A percentile compares a stretch with the other conserved stretches of the same genome.
phyloP scores from a whole-genome alignment of 2,113 vertebrate species.

The Lichenostomus cassidix region DNA sequence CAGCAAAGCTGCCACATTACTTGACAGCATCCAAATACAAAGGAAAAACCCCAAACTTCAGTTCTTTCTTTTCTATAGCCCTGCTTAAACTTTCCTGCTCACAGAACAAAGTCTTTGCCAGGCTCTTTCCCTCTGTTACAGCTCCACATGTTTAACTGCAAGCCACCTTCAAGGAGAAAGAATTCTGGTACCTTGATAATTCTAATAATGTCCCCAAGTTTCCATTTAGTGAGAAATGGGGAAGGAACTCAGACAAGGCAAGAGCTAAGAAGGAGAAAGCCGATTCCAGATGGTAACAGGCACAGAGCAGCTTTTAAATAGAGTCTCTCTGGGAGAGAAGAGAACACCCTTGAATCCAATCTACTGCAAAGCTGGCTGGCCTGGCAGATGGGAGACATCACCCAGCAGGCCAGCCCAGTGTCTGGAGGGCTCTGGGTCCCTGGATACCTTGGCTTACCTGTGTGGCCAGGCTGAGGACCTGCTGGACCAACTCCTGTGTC shows the following conservation, averaged over 20 bases:
- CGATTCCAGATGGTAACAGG: background rate
- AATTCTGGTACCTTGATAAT: background rate
- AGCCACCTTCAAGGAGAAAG: background rate
- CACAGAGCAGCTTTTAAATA: background rate
- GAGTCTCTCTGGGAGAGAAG: slow-evolving; percentile 76
- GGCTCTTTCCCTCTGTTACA: background rate
- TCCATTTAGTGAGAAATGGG: background rate
- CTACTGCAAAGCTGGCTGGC: background rate
- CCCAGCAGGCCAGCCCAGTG: background rate
- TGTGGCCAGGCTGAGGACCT: slow-evolving; percentile 94
- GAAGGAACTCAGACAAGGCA: background rate
- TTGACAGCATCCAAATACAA: background rate
- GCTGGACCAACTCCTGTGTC: slow-evolving; percentile 95
- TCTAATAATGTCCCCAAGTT: background rate
- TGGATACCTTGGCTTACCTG: slow-evolving; percentile 79
- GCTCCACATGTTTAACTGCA: background rate
- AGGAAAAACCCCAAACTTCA: background rate
- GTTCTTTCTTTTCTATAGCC: background rate
- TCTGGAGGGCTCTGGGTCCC: background rate
- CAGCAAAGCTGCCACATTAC: background rate
- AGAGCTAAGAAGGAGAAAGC: background rate
- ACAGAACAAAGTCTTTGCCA: background rate
- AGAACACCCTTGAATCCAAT: background rate
- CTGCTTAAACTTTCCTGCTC: background rate
- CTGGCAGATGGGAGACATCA: background rate